Evolutionary conservation across 2,888 invertebrate genomes (phyloP), one percentile per base, ranked within the genome.

Genomic region (Phengaris arion): DNA sequence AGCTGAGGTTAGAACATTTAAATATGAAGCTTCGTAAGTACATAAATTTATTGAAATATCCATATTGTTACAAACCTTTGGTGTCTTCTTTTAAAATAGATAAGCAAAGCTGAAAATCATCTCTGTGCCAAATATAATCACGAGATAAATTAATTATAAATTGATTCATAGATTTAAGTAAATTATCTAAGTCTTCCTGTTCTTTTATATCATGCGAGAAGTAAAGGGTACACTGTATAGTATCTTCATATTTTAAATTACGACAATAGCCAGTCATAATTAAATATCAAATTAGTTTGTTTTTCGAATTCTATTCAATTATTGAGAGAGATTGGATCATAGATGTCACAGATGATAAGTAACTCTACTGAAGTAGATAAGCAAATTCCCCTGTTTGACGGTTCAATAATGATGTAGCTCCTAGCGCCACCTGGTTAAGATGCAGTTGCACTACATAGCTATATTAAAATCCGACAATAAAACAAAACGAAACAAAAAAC

Each of bases 181-280:
- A 78, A 13, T 83, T 72, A 79, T 86, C 82, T 85, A 85, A 86
- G 72, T 94, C 83, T 74, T 85, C 52, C 76, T 89, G 81, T 13
- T 85, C 80, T 75, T 90, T 88, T 77, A 64, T 2, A 64, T 91
- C 85, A 76, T 93, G 85, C 75, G 92, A 87, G n/a, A 95, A 95
- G 89, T 96, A 97, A 80, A 97, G 87, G 79, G 94, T 95, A 88
- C 97, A 97, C 85, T 97, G 96, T 51, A 97, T 93, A 80, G 95
- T 96, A 89, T 97, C 97, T 80, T 97, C 97, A 84, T 81, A 82
- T 75, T 78, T 81, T 59, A 75, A 68, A 76, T 77, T 76, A 2
- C 55, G 74, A 9, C n/a, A 74, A 70, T 70, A 68, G 51, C 64
- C 55, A 22, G 74, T 73, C 77, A 76, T 77, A 64, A 13, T 68